These are phyloP conservation scores for human DNA, from an alignment of 2,113 vertebrate species.

Conservation along the genomic window DNA sequence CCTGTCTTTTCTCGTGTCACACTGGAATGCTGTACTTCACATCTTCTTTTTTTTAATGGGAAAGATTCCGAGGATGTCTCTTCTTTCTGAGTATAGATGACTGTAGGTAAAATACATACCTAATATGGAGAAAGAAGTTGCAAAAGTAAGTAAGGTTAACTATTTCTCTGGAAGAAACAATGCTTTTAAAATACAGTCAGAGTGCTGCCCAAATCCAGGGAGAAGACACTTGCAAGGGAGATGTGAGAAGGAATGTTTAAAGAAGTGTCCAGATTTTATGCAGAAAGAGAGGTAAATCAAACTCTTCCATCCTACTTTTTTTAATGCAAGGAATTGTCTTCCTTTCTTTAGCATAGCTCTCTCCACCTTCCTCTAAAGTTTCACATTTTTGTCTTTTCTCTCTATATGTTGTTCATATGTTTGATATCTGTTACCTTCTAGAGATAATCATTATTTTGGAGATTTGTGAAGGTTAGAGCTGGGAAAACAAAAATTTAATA, in stretches of 20 bases:
- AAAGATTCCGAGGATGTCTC: conserved; percentile 63
- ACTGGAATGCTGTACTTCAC: conserved; percentile 56
- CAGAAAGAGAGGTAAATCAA: neutral
- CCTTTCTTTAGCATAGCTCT: neutral
- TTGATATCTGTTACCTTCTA: neutral
- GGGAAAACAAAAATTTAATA: neutral
- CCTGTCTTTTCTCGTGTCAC: neutral
- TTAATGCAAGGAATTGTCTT: neutral
- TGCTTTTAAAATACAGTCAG: neutral
- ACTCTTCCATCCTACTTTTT: neutral
- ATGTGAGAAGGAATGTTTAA: neutral
- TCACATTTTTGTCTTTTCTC: neutral
- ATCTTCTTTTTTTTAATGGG: conserved; percentile 81
- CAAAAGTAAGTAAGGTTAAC: conserved; percentile 43
- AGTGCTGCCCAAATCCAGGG: neutral
- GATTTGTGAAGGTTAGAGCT: neutral
- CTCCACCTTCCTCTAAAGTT: neutral
- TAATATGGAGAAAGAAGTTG: conserved; percentile 73
- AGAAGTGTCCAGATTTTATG: neutral
- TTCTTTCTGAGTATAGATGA: conserved; percentile 83
- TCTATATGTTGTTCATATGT: neutral
- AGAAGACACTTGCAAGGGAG: neutral
- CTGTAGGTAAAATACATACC: conserved; percentile 85
- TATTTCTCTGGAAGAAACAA: neutral
- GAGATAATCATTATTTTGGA: neutral